Base-by-base conservation (phyloP, 2,797 vertebrate species). In the Poecilia picta region DNA sequence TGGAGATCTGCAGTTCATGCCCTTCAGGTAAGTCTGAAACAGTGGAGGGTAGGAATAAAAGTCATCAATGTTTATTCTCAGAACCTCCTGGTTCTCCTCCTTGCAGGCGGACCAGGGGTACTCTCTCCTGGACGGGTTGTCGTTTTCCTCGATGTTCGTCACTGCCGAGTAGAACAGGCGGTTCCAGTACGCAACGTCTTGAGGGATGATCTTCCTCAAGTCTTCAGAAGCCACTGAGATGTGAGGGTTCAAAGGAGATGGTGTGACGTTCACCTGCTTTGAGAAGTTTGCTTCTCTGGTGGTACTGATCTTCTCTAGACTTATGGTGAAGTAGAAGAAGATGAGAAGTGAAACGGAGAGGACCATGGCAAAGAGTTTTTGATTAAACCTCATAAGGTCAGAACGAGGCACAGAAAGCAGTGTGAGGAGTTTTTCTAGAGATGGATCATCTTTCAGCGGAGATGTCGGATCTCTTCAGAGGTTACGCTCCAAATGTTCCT, bases 151-250 rank as follows among this genome's bases (percentile, higher is more conserved):
- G 71, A 94, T 76, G 1, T 75, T 75, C 45, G 23, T 80, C 33
- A 97, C 78, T 0, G 87, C 31, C 0, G 53, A 76, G 85, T 95
- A 89, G 71, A 97, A 87, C 59, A 96, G 90, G 0, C 92, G 92
- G 83, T 97, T 98, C 97, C 97, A 98, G 87, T 95, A 97, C 0
- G 96, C 96, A 0, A 11, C 77, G 0, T 93, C 94, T 28, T 89
- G 83, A 0, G 94, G 92, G 53, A 96, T 78, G 5, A 28, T 43
- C 25, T 93, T 13, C 49, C 41, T 85, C 59, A 96, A 79, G 55
- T 0, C 6, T 0, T 68, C 64, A 20, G 73, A 75, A 28, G 47
- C 6, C 11, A 45, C 8, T 5, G 47, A 18, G 1, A 23, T 49
- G 28, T 28, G 31, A 33, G 33, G 5, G 0, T 2, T 8, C 5